phyloP scores from a whole-genome alignment of 2,888 invertebrate genomes.

The Boloria euphrosyne region DNA sequence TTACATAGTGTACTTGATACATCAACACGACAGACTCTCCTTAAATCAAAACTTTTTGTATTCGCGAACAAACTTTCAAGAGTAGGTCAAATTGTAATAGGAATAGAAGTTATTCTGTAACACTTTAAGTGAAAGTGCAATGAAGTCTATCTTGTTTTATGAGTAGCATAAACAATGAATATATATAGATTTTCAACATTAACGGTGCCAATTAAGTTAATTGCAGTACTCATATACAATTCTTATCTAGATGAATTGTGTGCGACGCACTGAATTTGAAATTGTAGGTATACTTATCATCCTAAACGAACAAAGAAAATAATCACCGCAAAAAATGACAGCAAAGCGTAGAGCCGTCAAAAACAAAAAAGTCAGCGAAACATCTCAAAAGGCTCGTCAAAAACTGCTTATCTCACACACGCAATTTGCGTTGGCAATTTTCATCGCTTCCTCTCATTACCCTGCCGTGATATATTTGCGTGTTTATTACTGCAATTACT shows the following conservation, averaged over 20 bases:
- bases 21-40: no score
- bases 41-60: no score
- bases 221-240: background rate
- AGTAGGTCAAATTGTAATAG: background rate
- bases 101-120: background rate
- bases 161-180: no score
- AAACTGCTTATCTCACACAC: slow-evolving; percentile 82
- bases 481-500: slow-evolving; percentile 84
- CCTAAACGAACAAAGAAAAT: slow-evolving; percentile 33
- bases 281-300: slow-evolving; percentile 25
- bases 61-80: background rate
- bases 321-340: slow-evolving; percentile 31
- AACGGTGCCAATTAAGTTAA: no score
- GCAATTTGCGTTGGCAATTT: slow-evolving; percentile 81
- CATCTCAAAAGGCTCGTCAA: slow-evolving; percentile 53
- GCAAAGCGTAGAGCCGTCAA: slow-evolving; percentile 37
- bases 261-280: slow-evolving; percentile 7
- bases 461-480: slow-evolving; percentile 81
- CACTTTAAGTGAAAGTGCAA: no score
- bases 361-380: slow-evolving; percentile 50
- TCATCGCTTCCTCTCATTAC: slow-evolving; percentile 81
- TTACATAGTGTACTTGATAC: no score
- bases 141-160: no score
- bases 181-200: no score
- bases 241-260: background rate